Conservation (phyloP, 2,797 vertebrate species). For the Sebastes jordani region DNA sequence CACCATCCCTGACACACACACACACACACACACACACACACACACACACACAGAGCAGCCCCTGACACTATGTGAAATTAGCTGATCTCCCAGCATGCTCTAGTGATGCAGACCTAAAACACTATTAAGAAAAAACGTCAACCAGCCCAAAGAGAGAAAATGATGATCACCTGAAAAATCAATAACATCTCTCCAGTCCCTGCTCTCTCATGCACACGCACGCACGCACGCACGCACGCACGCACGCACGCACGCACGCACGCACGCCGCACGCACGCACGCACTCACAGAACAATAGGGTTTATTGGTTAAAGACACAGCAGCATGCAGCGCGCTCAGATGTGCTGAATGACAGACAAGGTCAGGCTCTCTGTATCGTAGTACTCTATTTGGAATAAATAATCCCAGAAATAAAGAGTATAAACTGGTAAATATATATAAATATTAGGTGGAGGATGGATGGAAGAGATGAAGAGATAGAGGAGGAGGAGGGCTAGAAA, state of each 20-base stretch:
- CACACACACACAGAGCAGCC: constrained; percentile 2
- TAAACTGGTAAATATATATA: not conserved
- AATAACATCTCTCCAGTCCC: constrained; percentile 35
- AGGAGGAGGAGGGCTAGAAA: not conserved
- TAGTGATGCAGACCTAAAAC: constrained; percentile 62
- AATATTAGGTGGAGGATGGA: not conserved
- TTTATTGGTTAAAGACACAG: constrained; percentile 12
- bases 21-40: constrained; percentile 9
- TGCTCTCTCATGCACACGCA: not conserved
- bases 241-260: not conserved
- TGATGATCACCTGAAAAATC: constrained; percentile 61
- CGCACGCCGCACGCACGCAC: constrained; percentile 1
- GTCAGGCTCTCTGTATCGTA: constrained; percentile 4
- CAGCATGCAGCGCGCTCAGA: not conserved
- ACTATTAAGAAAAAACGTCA: constrained; percentile 40
- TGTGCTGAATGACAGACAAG: constrained; percentile 40
- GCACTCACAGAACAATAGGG: not conserved
- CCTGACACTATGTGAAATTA: constrained; percentile 24
- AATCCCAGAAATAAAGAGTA: not conserved
- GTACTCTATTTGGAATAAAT: too few species aligned
- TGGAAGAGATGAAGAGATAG: not conserved
- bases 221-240: not conserved
- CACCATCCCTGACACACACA: not conserved
- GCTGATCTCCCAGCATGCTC: constrained; percentile 64
- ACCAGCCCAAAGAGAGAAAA: constrained; percentile 27